These are phyloP conservation scores for Enteromius treurensis DNA, from an alignment of 2,797 vertebrate genomes.

Conservation along the genomic window DNA sequence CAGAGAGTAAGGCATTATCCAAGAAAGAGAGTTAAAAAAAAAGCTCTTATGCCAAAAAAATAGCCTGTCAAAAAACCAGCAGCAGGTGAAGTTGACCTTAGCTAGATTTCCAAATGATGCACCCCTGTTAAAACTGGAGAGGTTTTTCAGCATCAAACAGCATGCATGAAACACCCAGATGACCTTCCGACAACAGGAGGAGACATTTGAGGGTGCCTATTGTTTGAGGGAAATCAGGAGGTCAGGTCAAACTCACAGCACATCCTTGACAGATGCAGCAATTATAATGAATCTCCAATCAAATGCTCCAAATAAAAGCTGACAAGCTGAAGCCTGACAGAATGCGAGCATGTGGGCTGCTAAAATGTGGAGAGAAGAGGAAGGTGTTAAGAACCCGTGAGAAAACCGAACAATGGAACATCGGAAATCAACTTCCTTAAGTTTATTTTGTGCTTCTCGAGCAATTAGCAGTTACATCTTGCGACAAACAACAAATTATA, in stretches of 20 bases:
- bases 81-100: conserved; percentile 26
- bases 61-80: conserved; percentile 27
- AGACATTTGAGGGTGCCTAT: conserved; percentile 3
- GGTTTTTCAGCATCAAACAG: conserved; percentile 33
- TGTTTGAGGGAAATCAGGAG: conserved; percentile 30
- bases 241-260: neutral
- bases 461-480: conserved; percentile 27
- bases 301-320: conserved; percentile 9
- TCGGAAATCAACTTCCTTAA: conserved; percentile 24
- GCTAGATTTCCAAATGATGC: conserved; percentile 33
- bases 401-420: conserved; percentile 10
- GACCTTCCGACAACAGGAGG: conserved; percentile 11
- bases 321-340: conserved; percentile 29
- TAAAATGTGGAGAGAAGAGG: conserved; percentile 7
- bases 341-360: conserved; percentile 8
- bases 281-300: conserved; percentile 20
- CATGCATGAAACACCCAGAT: conserved; percentile 30
- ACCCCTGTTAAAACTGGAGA: conserved; percentile 6
- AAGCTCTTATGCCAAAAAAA: conserved; percentile 10
- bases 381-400: conserved; percentile 23
- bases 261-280: conserved; percentile 24
- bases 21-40: conserved; percentile 26
- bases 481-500: neutral
- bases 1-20: conserved; percentile 1
- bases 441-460: conserved; percentile 28